A percentile compares a stretch with the other conserved stretches of the same genome.
Conservation (phyloP, 2,113 vertebrate species). For the Atlantisia rogersi region DNA sequence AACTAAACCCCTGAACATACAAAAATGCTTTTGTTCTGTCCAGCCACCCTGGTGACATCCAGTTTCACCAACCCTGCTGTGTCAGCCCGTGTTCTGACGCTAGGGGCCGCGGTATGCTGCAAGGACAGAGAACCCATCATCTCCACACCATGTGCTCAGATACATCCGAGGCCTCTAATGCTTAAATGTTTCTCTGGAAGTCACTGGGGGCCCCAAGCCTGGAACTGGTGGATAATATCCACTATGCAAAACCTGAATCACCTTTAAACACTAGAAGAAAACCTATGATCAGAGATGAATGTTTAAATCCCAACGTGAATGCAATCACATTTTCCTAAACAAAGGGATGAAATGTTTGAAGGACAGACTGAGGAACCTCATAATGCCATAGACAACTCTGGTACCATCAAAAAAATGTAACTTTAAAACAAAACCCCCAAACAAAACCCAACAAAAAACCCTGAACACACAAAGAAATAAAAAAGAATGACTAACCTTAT, state of each 20-base stretch:
- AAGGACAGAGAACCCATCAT: neutral
- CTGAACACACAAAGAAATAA: neutral
- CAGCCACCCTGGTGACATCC: neutral
- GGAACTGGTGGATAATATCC: neutral
- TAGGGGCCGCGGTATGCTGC: accelerated
- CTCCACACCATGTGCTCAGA: neutral
- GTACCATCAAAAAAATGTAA: neutral
- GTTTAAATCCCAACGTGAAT: neutral
- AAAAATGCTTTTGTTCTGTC: neutral
- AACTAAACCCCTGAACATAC: neutral
- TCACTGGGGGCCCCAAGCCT: neutral
- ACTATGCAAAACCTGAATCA: neutral
- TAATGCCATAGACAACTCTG: neutral
- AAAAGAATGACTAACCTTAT: neutral
- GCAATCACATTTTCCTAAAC: neutral
- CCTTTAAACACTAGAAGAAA: neutral
- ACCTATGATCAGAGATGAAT: neutral
- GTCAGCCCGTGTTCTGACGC: neutral
- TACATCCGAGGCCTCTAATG: neutral
- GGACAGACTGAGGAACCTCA: neutral
- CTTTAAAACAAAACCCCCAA: neutral
- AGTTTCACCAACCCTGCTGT: neutral
- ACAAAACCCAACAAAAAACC: neutral
- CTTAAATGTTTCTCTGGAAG: neutral
- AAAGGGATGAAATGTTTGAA: neutral